Base-by-base conservation (phyloP, 2,113 vertebrate genomes). In the Alligator sinensis region DNA sequence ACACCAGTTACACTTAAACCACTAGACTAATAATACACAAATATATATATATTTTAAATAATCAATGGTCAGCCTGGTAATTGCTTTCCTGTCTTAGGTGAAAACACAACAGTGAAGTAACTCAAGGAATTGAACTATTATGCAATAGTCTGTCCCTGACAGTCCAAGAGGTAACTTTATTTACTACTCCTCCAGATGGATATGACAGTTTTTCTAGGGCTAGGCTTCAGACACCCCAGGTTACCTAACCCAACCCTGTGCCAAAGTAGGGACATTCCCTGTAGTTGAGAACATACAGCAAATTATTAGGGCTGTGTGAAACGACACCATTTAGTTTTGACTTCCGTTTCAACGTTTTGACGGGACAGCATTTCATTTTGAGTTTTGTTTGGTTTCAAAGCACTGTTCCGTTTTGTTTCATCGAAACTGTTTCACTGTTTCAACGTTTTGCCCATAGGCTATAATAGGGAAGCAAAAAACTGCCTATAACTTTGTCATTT, bases 181-280 rank as follows among this genome's bases (percentile, higher is more conserved):
- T 60, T 75, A 25, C 28, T 88, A 55, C 27, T 21, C 15, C 38
- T 72, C 74, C 76, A 60, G 88, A 79, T 6, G 86, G 76, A 91
- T 21, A 17, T 12, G 55, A 21, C 5, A 27, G 2, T 28, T 83
- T 75, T 82, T 47, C 87, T 30, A 82, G 22, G 60, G 82, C 83
- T 25, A 81, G 17, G 5, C 34, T 8, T 80, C n/a, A 57, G 25
- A 93, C 91, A 78, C 3, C 34, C 4, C 25, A 38, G 18, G 16
- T 78, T 61, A 47, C 79, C 10, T 27, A 54, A 70, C 47, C 30
- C 18, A 61, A 11, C 19, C 66, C 24, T 47, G 15, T 79, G 63
- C 63, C 30, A 79, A 78, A 12, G 11, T 0, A 0, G 38, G 25
- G 91, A 6, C 21, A 30, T 38, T 84, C 87, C 27, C 0, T 0